Percentiles rank a stretch among this genome's conserved stretches.
Evolutionary conservation across 2,113 vertebrate genomes (phyloP).

Genomic region (Megaptera novaeangliae): DNA sequence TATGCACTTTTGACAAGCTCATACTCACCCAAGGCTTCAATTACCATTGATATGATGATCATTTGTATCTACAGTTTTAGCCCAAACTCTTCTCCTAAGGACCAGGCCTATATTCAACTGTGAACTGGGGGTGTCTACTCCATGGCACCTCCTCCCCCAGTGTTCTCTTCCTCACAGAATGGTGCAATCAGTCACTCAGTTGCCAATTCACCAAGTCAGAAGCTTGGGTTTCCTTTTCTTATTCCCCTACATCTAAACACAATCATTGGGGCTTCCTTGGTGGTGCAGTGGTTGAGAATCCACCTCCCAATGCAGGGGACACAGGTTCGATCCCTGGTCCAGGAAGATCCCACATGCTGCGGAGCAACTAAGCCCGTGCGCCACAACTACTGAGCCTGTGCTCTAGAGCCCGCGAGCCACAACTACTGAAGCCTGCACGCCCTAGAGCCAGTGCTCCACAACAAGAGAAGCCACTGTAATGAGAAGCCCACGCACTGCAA

Average conservation of each 20-base stretch:
- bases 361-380: too few relatives aligned
- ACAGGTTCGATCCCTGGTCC: too few relatives aligned
- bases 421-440: too few relatives aligned
- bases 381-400: too few relatives aligned
- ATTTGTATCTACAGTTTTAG: background rate
- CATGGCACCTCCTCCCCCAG: background rate
- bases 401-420: too few relatives aligned
- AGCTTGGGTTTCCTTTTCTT: background rate
- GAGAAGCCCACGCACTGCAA: too few relatives aligned
- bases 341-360: too few relatives aligned
- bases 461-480: too few relatives aligned
- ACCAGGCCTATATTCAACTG: background rate
- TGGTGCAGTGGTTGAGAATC: too few relatives aligned
- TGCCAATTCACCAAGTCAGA: background rate
- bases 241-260: background rate
- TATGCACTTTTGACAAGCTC: background rate
- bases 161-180: background rate
- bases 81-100: background rate
- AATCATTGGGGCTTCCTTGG: background rate
- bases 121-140: background rate
- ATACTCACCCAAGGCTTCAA: background rate
- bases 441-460: too few relatives aligned
- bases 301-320: too few relatives aligned
- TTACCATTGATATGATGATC: background rate
- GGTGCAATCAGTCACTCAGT: background rate